Evolutionary conservation across 2,113 vertebrate species (phyloP).

Genomic region (Gasterosteus nipponicus): DNA sequence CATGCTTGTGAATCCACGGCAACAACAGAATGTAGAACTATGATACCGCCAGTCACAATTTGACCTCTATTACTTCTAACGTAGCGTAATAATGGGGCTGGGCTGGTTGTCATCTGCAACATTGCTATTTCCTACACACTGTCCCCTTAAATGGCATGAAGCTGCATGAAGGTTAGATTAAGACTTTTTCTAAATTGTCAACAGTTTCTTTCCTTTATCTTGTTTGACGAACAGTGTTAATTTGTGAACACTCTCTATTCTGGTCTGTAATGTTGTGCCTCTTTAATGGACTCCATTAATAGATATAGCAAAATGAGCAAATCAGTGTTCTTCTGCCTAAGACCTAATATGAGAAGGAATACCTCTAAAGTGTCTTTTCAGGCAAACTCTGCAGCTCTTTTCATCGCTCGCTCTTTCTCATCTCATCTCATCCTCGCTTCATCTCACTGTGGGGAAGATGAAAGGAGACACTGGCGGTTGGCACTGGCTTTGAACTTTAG

Average conservation of each 20-base stretch:
- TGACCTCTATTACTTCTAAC: too few species aligned
- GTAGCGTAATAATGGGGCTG: background rate
- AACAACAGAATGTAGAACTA: background rate
- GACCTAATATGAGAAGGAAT: slow-evolving; percentile 27
- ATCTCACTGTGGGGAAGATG: slow-evolving; percentile 54
- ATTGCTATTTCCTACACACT: background rate
- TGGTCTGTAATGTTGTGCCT: background rate
- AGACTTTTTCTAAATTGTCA: too few species aligned
- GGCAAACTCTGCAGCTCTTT: slow-evolving; percentile 37
- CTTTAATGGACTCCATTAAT: background rate
- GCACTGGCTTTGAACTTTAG: slow-evolving; percentile 34
- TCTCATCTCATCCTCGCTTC: slow-evolving; percentile 51
- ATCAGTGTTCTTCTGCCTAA: slow-evolving; percentile 8
- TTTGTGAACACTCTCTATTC: background rate
- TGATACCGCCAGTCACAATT: background rate
- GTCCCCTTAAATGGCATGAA: background rate
- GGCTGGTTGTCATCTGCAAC: background rate
- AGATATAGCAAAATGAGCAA: slow-evolving; percentile 15
- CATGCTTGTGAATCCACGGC: too few species aligned
- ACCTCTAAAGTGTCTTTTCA: slow-evolving; percentile 45
- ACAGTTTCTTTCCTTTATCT: background rate
- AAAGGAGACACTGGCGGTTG: slow-evolving; percentile 50
- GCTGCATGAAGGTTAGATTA: background rate
- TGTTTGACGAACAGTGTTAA: background rate
- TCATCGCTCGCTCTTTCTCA: slow-evolving; percentile 45